A percentile compares a stretch with the other conserved stretches of the same genome.
Evolutionary conservation across 2,888 invertebrate species (phyloP).

Genomic region (Harmothoe impar): DNA sequence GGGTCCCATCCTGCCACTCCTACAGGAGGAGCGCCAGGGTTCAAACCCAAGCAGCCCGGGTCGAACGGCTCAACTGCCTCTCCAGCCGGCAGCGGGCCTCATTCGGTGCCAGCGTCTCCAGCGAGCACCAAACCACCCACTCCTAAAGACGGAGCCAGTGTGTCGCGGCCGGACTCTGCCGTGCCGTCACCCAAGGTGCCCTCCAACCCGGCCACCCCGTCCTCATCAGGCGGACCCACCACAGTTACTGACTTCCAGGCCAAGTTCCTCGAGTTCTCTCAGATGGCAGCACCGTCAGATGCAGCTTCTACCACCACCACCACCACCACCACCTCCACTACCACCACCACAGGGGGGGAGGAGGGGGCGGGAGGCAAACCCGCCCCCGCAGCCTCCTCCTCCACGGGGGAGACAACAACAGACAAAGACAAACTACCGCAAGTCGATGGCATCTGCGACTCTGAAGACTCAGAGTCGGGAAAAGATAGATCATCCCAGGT

Average conservation of each 20-base stretch:
- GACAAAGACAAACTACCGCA: slow-evolving; percentile 26
- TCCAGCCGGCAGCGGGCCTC: neutral
- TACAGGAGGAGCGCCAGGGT: neutral
- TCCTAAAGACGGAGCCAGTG: slow-evolving; percentile 13
- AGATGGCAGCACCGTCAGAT: slow-evolving; percentile 69
- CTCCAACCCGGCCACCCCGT: slow-evolving; percentile 50
- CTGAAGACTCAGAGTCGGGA: neutral
- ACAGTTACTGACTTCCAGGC: slow-evolving; percentile 78
- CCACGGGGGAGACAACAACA: neutral
- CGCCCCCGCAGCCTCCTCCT: neutral
- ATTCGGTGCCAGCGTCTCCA: slow-evolving; percentile 29
- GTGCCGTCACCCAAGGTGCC: slow-evolving; percentile 51
- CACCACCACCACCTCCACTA: neutral
- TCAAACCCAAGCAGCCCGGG: neutral
- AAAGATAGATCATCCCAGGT: neutral
- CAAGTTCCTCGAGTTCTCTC: slow-evolving; percentile 82
- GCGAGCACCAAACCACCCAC: slow-evolving; percentile 27
- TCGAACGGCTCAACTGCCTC: slow-evolving; percentile 2
- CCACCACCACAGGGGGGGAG: neutral
- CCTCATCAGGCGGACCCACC: neutral
- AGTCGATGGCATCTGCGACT: slow-evolving; percentile 36
- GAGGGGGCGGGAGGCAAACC: neutral
- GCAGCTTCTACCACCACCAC: neutral
- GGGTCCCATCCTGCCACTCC: slow-evolving; percentile 38
- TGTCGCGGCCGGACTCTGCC: slow-evolving; percentile 2